Evolutionary conservation across 2,888 invertebrate species (phyloP).

Genomic region (Arrhopalites spinosus): DNA sequence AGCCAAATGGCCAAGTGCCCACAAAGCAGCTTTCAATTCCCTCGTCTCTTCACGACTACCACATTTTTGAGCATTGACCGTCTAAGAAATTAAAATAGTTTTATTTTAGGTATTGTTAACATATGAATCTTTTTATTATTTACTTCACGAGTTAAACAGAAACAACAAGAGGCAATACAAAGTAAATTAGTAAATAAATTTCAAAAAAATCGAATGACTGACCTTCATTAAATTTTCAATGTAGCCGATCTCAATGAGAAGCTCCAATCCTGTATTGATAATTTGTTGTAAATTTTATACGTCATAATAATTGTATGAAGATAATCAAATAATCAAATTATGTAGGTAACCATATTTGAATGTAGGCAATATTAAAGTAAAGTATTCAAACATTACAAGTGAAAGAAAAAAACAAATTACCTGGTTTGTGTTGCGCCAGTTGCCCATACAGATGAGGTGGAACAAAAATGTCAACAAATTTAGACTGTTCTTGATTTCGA

Average conservation of each 20-base stretch:
- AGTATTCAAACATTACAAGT: too few relatives aligned
- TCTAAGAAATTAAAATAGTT: conserved; percentile 56
- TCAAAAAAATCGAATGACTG: conserved; percentile 13
- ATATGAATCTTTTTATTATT: too few relatives aligned
- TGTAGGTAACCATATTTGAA: too few relatives aligned
- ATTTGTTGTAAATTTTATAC: too few relatives aligned
- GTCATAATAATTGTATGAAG: too few relatives aligned
- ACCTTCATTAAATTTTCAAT: conserved; percentile 47
- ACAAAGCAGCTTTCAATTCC: conserved; percentile 83
- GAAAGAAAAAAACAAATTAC: too few relatives aligned
- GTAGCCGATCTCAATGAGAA: conserved; percentile 61
- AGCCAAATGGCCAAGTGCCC: conserved; percentile 85
- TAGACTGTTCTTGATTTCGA: conserved; percentile 59
- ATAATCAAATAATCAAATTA: too few relatives aligned
- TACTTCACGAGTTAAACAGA: too few relatives aligned
- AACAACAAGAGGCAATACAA: too few relatives aligned
- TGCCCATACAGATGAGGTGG: conserved; percentile 85
- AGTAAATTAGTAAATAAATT: too few relatives aligned
- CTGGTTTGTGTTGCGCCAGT: conserved; percentile 71
- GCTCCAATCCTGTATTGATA: conserved; percentile 63
- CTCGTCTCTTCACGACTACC: conserved; percentile 72
- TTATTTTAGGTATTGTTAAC: too few relatives aligned
- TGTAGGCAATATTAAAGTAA: too few relatives aligned
- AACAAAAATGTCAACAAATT: conserved; percentile 61
- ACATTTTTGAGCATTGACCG: conserved; percentile 64